Evolutionary conservation across 1,140 invertebrate species (phyloP), one percentile per base, ranked within the genome.

Genomic region (Rhagoletis zephyria): DNA sequence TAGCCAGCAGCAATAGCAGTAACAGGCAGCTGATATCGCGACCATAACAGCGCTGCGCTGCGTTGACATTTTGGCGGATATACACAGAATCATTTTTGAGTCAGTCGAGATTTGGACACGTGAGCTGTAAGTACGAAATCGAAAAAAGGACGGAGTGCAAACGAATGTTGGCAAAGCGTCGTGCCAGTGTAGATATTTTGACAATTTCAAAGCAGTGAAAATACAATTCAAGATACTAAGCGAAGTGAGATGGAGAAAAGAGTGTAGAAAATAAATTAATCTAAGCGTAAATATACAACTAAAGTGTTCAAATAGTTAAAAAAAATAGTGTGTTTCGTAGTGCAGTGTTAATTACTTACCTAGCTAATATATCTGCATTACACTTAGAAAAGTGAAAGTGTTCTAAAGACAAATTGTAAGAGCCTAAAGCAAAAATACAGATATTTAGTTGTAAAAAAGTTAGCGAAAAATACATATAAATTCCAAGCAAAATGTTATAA

Each of bases 21-120:
- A 81, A 81, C 42, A 16, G 74, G 16, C 48, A n/a, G 6, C 14
- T 81, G 74, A 48, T 81, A 81, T 0, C 16, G 48, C 9, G 30
- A 6, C 74, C 51, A 48, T 16, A 10, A 14, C 16, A 48, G 30
- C 30, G 30, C 30, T 30, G 30, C 30, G 30, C 16, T 63, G 9
- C 48, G 16, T 5, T 81, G n/a, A 3, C 48, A 42, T 81, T 81
- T 81, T 81, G 48, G 45, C 74, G 74, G 74, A 81, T 56, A 56
- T 19, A n/a, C 74, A 56, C 74, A 81, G 74, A 81, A 81, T 81
- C 74, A 81, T n/a, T 81, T 81, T 81, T 81, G 74, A 51, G 74
- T 56, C 74, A 81, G 74, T 81, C 74, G 74, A 81, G 74, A 81
- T 81, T 48, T 81, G 74, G 74, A 56, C 74, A 74, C 48, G 74